Conservation (phyloP, 2,888 invertebrate species). For the Polietes domitor region DNA sequence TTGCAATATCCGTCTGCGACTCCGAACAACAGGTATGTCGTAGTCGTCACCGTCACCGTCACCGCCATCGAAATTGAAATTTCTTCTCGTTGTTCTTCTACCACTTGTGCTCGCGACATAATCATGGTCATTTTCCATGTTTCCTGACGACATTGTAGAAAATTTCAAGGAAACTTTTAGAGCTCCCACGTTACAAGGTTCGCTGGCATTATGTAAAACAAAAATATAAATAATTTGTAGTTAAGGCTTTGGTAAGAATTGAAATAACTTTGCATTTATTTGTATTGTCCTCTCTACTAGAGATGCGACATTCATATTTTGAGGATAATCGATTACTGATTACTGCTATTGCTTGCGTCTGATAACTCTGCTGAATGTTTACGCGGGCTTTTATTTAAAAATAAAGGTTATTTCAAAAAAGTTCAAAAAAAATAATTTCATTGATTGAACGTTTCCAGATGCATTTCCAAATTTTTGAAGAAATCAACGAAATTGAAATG, state of each 20-base stretch:
- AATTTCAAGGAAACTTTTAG: neutral
- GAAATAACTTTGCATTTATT: neutral
- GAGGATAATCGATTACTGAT: neutral
- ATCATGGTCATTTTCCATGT: conserved; percentile 54
- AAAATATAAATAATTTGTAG: neutral
- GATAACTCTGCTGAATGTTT: neutral
- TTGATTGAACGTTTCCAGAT: no score
- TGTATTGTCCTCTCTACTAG: neutral
- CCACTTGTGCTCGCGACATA: conserved; percentile 46
- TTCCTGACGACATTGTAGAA: conserved; percentile 44
- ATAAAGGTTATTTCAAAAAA: neutral
- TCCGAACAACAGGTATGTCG: conserved; percentile 19
- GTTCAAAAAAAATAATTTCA: neutral
- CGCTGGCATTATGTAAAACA: neutral
- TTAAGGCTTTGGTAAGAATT: neutral
- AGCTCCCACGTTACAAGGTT: neutral
- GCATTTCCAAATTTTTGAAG: no score
- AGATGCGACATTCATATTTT: neutral
- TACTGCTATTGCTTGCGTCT: neutral
- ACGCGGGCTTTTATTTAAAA: neutral
- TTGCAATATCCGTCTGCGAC: neutral
- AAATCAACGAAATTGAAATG: no score
- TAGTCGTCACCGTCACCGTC: neutral
- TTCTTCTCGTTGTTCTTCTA: neutral
- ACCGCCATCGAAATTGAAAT: no score